Evolutionary conservation across 2,888 invertebrate genomes (phyloP).

Genomic region (Pteria penguin): DNA sequence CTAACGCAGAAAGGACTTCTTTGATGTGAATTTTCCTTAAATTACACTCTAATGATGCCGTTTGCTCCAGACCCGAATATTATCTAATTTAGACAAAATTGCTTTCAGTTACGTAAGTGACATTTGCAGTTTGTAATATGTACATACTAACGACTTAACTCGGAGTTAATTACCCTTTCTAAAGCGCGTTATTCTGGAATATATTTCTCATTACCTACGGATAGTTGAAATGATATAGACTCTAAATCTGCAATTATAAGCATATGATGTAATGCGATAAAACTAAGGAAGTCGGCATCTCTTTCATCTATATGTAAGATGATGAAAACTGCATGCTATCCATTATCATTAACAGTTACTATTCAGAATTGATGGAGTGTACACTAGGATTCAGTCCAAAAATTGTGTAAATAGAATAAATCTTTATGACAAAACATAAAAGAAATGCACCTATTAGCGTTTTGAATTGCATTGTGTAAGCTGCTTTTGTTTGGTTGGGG

Average conservation of each 20-base stretch:
- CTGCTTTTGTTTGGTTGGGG: too few relatives aligned
- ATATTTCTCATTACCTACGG: constrained; percentile 38
- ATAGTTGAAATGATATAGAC: constrained; percentile 13
- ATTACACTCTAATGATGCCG: constrained; percentile 19
- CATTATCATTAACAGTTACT: too few relatives aligned
- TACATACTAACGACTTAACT: constrained; percentile 42
- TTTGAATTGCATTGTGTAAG: too few relatives aligned
- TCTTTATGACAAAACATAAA: too few relatives aligned
- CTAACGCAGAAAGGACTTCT: background rate
- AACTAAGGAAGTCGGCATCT: too few relatives aligned
- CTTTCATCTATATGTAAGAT: too few relatives aligned
- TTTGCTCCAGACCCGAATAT: constrained; percentile 17
- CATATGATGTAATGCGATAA: too few relatives aligned
- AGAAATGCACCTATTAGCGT: too few relatives aligned
- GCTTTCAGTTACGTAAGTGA: constrained; percentile 31
- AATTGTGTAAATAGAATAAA: too few relatives aligned
- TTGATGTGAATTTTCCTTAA: constrained; percentile 18
- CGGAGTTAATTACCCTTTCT: constrained; percentile 46
- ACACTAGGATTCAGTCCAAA: too few relatives aligned
- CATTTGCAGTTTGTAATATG: constrained; percentile 38
- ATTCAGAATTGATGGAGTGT: too few relatives aligned
- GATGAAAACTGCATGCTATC: too few relatives aligned
- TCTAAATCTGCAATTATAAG: background rate
- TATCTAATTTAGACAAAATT: constrained; percentile 41
- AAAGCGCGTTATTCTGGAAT: constrained; percentile 42